phyloP scores from a whole-genome alignment of 2,113 vertebrate genomes.

The Tychaedon coryphoeus region DNA sequence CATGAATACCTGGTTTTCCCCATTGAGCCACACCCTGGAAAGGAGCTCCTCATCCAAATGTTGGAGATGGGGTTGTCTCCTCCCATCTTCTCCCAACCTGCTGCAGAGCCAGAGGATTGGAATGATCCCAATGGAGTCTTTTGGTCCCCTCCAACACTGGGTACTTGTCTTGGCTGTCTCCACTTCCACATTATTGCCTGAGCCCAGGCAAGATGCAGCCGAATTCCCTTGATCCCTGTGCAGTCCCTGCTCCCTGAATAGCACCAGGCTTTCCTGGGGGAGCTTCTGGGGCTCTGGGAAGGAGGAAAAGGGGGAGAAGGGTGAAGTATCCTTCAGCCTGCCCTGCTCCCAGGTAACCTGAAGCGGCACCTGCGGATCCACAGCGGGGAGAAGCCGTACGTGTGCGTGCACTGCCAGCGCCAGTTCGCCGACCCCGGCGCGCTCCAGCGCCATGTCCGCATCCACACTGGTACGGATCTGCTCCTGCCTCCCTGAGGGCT shows the following conservation, averaged over 20 bases:
- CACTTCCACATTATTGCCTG: rapidly evolving
- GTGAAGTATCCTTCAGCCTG: rapidly evolving
- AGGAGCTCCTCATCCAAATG: background rate
- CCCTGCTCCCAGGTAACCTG: slow-evolving; percentile 82
- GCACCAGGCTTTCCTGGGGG: rapidly evolving
- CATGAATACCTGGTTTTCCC: background rate
- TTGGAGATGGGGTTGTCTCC: background rate
- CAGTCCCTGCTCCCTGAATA: background rate
- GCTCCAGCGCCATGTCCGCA: slow-evolving; percentile 92
- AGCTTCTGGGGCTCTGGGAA: background rate
- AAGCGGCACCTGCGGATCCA: slow-evolving; percentile 96
- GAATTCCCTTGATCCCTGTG: rapidly evolving
- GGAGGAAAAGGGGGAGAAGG: background rate
- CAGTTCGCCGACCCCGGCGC: slow-evolving; percentile 93
- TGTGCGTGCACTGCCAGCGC: slow-evolving; percentile 91
- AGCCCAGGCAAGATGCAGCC: too few species aligned
- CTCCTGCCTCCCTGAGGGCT: rapidly evolving
- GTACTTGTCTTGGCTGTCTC: background rate
- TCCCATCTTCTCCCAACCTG: background rate
- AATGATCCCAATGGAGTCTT: rapidly evolving
- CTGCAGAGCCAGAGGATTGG: background rate
- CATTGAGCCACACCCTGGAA: background rate
- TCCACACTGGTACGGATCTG: slow-evolving; percentile 83
- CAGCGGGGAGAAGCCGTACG: slow-evolving; percentile 94
- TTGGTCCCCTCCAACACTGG: rapidly evolving